A percentile compares a stretch with the other conserved stretches of the same genome.
Conservation (phyloP, 2,113 vertebrate species). For the Hiodon tergisus region DNA sequence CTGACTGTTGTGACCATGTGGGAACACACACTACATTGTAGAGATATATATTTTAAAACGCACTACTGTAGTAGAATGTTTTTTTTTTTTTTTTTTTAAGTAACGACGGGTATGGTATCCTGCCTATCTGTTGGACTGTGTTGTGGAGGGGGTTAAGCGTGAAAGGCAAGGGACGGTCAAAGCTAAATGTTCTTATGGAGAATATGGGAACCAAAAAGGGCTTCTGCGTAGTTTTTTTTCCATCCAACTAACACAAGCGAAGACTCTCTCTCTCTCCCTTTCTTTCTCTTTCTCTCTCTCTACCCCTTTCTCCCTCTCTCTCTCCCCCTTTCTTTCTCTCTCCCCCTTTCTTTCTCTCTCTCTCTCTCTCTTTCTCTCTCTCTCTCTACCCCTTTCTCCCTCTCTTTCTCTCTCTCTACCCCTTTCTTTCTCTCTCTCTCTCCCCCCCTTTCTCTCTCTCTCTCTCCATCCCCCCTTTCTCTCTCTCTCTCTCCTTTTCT, state of each 20-base stretch:
- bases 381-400: not conserved
- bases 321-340: not conserved
- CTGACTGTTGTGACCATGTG: slow-evolving; percentile 65
- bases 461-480: not conserved
- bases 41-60: slow-evolving; percentile 75
- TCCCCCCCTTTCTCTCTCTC: not conserved
- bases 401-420: not conserved
- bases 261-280: slow-evolving; percentile 45
- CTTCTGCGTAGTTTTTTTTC: slow-evolving; percentile 40
- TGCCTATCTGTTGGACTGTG: slow-evolving; percentile 63
- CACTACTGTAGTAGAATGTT: slow-evolving; percentile 57
- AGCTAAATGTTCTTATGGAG: slow-evolving; percentile 88
- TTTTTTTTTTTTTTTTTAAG: slow-evolving; percentile 46
- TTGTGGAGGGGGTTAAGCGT: slow-evolving; percentile 72
- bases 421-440: not conserved
- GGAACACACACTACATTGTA: slow-evolving; percentile 58
- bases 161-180: slow-evolving; percentile 87
- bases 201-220: slow-evolving; percentile 74
- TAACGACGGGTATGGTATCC: slow-evolving; percentile 81
- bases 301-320: not conserved
- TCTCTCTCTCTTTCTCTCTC: not conserved
- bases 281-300: not conserved
- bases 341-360: slow-evolving; percentile 31
- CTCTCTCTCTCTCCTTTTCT: slow-evolving; percentile 20
- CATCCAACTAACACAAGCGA: slow-evolving; percentile 47